A percentile compares a stretch with the other conserved stretches of the same genome.
Conservation (phyloP, 2,888 invertebrate genomes). For the Rugalucina vietnamica region DNA sequence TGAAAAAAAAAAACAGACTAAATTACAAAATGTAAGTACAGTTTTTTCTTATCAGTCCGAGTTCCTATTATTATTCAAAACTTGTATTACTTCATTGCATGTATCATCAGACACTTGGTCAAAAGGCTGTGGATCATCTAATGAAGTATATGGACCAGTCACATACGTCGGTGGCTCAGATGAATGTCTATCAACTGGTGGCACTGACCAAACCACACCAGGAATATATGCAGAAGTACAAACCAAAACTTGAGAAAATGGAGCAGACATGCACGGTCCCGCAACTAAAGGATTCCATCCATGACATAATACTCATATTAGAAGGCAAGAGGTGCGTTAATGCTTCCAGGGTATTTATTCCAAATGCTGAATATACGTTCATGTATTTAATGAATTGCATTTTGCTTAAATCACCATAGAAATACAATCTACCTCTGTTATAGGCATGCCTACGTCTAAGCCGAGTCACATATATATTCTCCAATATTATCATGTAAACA, state of each 20-base stretch:
- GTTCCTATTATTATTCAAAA: not conserved
- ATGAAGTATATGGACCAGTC: conserved; percentile 34
- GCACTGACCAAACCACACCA: conserved; percentile 61
- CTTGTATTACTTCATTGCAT: not conserved
- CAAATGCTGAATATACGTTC: no score
- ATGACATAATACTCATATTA: conserved; percentile 70
- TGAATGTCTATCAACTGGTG: conserved; percentile 49
- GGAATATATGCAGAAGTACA: conserved; percentile 62
- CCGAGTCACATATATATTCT: not conserved
- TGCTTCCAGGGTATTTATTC: no score
- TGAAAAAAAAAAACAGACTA: no score
- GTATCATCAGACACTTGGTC: not conserved
- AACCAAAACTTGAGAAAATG: conserved; percentile 58
- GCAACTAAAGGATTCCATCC: conserved; percentile 58
- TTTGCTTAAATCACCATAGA: no score
- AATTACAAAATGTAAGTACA: no score
- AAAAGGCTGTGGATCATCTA: conserved; percentile 48
- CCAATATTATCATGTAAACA: no score
- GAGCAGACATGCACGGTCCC: conserved; percentile 46
- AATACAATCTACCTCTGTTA: no score
- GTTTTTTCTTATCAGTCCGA: not conserved
- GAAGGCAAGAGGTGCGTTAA: conserved; percentile 79
- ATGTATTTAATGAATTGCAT: no score
- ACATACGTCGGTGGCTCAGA: conserved; percentile 37
- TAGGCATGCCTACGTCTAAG: no score